Percentiles rank a stretch among this genome's conserved stretches.
These are phyloP conservation scores for Lineus longissimus DNA, from an alignment of 1,140 invertebrate species.

Conservation along the genomic window DNA sequence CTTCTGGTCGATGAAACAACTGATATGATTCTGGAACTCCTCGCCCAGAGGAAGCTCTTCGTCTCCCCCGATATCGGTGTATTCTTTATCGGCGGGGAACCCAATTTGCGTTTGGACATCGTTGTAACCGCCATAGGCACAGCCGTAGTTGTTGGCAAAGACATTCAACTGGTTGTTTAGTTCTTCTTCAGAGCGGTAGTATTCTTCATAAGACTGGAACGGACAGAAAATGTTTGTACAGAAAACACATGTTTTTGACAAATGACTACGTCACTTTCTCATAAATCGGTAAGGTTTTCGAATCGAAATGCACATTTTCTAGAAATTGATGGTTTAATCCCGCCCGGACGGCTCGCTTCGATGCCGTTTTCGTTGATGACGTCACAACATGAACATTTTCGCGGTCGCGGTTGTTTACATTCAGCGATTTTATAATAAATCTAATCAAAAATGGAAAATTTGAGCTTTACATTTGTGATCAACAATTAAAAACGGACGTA, in stretches of 20 bases:
- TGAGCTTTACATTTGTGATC: too few relatives aligned
- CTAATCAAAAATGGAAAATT: too few relatives aligned
- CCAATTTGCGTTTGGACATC: slow-evolving; percentile 35
- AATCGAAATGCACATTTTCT: too few relatives aligned
- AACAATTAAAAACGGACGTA: too few relatives aligned
- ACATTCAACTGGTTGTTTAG: slow-evolving; percentile 40
- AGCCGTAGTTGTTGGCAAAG: slow-evolving; percentile 40
- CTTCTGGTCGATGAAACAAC: slow-evolving; percentile 26
- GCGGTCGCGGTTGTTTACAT: too few relatives aligned
- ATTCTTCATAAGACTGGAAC: slow-evolving; percentile 34
- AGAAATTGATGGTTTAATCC: too few relatives aligned
- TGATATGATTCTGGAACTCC: slow-evolving; percentile 34
- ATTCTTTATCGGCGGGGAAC: slow-evolving; percentile 26
- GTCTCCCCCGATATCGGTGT: slow-evolving; percentile 36
- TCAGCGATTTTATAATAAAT: too few relatives aligned
- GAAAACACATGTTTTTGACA: too few relatives aligned
- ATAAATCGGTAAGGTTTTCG: too few relatives aligned
- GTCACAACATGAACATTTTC: too few relatives aligned
- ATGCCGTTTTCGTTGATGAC: too few relatives aligned
- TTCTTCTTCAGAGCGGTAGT: slow-evolving; percentile 35
- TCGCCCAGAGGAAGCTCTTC: slow-evolving; percentile 36
- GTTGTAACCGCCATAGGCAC: slow-evolving; percentile 37
- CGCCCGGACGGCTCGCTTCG: too few relatives aligned
- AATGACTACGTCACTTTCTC: background rate
- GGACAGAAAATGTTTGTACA: slow-evolving; percentile 5